Base-by-base conservation (phyloP, 2,888 invertebrate genomes). In the Lochmaea crataegi region DNA sequence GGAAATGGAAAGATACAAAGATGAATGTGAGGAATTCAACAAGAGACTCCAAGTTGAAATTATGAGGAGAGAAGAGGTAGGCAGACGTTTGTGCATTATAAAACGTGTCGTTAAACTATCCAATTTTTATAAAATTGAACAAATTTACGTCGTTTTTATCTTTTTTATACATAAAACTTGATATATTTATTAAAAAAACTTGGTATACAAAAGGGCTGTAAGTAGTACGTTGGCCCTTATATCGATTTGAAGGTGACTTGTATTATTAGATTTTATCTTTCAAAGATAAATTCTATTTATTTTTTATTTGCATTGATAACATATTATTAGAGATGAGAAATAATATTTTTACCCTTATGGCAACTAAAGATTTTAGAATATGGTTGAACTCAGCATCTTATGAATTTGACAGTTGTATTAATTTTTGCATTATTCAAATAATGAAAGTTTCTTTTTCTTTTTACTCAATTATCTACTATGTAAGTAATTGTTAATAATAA, bases 1-100 rank as follows among this genome's bases (percentile, higher is more conserved):
- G 88, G 99, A 99, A 91, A 96, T 98, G 94, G 99, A 99, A 88
- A 94, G 96, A 89, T 96, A 96, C 90, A 97, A 96, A 90, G 98
- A 99, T 89, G 96, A 97, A 88, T 96, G 96, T 88, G 98, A 98
- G 89, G 96, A 97, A 89, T 95, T 94, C 88, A 95, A 96, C 89
- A 95, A 96, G 91, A 94, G 96, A 88, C 91, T 97, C 87, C 96
- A 97, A 90, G 92, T 95, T 87, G 98, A 98, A 92, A 92, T 96
- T 88, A 94, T 96, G 91, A 94, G 97, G 88, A 94, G 97, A 88
- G 97, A 98, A 92, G 97, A 97, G 96, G 98, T 98, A 94, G 68
- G 65, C 68, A 61, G 66, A 48, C 58, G 68, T 66, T 60, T 65
- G 65, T 65, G 42, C 53, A 70, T 61, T 61, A 61, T 64, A 61